phyloP scores from a whole-genome alignment of 2,888 invertebrate species.

The Nomada fucata region DNA sequence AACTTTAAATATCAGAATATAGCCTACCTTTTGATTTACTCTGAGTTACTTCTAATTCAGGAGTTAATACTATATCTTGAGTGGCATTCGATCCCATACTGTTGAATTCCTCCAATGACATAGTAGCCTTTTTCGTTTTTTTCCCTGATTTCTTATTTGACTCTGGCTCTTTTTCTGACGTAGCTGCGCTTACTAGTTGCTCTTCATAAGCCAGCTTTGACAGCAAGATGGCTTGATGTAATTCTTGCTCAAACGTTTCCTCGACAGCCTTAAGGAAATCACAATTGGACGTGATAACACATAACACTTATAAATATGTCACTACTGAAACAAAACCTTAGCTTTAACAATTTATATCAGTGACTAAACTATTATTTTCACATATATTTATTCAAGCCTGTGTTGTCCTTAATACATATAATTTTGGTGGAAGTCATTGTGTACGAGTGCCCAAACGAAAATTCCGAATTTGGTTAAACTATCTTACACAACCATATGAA shows the following conservation, averaged over 20 bases:
- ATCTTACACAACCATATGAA: constrained; percentile 10
- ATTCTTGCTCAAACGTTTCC: constrained; percentile 85
- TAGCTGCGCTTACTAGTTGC: constrained; percentile 72
- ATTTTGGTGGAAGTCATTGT: constrained; percentile 8
- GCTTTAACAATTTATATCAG: constrained; percentile 52
- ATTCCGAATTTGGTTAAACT: not conserved
- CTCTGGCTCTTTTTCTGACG: constrained; percentile 87
- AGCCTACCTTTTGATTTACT: constrained; percentile 74
- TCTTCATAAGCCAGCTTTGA: constrained; percentile 88
- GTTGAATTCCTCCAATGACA: constrained; percentile 91
- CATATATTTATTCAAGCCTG: constrained; percentile 35
- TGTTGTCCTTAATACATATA: constrained; percentile 17
- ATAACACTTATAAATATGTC: constrained; percentile 64
- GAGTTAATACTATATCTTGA: constrained; percentile 75
- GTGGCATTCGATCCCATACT: constrained; percentile 84
- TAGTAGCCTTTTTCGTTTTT: constrained; percentile 89
- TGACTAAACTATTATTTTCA: constrained; percentile 36
- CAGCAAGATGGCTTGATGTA: constrained; percentile 89
- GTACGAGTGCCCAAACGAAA: not conserved
- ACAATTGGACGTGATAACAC: constrained; percentile 66
- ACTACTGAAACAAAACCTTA: constrained; percentile 66
- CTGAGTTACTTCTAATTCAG: constrained; percentile 56
- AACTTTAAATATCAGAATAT: not conserved
- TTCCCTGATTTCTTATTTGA: constrained; percentile 85
- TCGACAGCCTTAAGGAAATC: constrained; percentile 78